These are phyloP conservation scores for Carterocephalus palaemon DNA, from an alignment of 2,888 invertebrate genomes.

Conservation along the genomic window DNA sequence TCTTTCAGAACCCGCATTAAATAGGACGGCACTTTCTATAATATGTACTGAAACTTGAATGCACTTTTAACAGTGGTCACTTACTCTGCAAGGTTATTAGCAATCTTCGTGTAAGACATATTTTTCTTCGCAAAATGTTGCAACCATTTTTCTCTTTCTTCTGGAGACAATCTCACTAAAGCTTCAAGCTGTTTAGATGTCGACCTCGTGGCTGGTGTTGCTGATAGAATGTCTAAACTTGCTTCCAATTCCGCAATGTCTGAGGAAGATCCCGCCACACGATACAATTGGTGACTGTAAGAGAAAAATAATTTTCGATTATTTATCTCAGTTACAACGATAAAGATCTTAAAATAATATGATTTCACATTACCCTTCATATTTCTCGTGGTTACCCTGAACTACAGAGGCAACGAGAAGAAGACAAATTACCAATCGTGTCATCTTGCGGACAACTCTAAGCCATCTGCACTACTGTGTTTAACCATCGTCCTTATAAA, in stretches of 20 bases:
- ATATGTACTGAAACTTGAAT: too few relatives aligned
- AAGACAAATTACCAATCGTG: slow-evolving; percentile 43
- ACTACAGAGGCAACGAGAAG: slow-evolving; percentile 42
- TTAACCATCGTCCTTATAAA: slow-evolving; percentile 24
- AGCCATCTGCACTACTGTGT: slow-evolving; percentile 30
- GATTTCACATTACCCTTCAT: slow-evolving; percentile 60
- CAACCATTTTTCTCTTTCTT: slow-evolving; percentile 56
- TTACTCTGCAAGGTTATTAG: slow-evolving; percentile 63
- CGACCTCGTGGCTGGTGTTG: slow-evolving; percentile 46
- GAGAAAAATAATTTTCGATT: slow-evolving; percentile 20
- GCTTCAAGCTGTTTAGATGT: slow-evolving; percentile 52
- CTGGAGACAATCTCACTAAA: slow-evolving; percentile 54
- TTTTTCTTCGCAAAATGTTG: slow-evolving; percentile 48
- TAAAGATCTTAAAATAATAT: background rate
- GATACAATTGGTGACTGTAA: slow-evolving; percentile 59
- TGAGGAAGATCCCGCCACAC: slow-evolving; percentile 48
- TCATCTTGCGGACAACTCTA: slow-evolving; percentile 47
- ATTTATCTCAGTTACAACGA: too few relatives aligned
- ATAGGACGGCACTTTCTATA: too few relatives aligned
- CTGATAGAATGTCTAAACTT: slow-evolving; percentile 51
- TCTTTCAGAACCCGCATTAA: too few relatives aligned
- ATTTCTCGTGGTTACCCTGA: slow-evolving; percentile 59
- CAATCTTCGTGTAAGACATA: slow-evolving; percentile 51
- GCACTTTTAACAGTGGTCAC: too few relatives aligned
- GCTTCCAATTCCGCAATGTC: slow-evolving; percentile 49